phyloP scores from a whole-genome alignment of 2,113 vertebrate species.

The Galemys pyrenaicus region DNA sequence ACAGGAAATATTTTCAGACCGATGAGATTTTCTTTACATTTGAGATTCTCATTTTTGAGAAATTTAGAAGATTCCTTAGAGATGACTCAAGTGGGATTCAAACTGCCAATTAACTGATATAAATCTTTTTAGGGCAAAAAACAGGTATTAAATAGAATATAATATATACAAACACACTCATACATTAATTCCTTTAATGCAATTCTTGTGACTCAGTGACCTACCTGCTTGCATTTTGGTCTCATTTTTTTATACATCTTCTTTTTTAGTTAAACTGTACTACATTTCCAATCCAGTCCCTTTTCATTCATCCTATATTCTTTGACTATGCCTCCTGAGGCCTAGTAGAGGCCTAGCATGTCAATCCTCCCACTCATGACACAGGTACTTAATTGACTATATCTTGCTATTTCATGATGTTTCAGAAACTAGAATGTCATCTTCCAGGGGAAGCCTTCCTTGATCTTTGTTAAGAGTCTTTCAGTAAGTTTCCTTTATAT shows the following conservation, averaged over 20 bases:
- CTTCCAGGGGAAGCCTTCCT: background rate
- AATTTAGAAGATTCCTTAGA: background rate
- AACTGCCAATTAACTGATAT: constrained; percentile 39
- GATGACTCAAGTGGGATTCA: constrained; percentile 25
- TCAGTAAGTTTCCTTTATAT: background rate
- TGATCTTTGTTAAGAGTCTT: background rate
- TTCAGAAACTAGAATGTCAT: background rate
- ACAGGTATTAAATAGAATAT: background rate
- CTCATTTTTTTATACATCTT: background rate
- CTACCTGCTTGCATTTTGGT: background rate
- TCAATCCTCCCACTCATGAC: background rate
- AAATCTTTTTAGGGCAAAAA: constrained; percentile 28
- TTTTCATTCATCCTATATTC: background rate
- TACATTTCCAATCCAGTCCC: background rate
- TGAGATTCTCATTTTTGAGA: constrained; percentile 38
- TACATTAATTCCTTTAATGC: background rate
- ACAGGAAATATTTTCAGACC: constrained; percentile 6
- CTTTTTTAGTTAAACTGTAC: background rate
- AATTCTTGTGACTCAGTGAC: background rate
- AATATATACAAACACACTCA: background rate
- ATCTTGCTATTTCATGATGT: background rate
- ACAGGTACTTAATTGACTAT: background rate
- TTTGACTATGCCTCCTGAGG: background rate
- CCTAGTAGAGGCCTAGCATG: background rate
- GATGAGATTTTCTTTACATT: constrained; percentile 5